These are phyloP conservation scores for Eriosoma lanigerum DNA, from an alignment of 1,140 invertebrate species.

Conservation along the genomic window DNA sequence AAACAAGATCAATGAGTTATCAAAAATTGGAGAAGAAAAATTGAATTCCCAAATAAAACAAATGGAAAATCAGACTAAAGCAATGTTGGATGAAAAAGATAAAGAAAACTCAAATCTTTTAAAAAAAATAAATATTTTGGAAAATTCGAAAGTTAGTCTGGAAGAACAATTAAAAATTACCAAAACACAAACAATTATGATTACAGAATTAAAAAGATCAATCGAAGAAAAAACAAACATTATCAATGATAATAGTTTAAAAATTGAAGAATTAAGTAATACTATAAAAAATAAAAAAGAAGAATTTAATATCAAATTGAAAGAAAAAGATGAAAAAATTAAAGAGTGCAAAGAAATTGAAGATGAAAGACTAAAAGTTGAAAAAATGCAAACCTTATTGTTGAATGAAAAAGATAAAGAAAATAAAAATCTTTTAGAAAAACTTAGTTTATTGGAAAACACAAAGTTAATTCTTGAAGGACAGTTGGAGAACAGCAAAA, in stretches of 20 bases:
- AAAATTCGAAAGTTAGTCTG: neutral
- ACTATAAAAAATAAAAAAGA: neutral
- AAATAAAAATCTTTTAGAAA: neutral
- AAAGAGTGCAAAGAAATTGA: neutral
- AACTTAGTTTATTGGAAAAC: neutral
- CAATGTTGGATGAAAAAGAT: conserved; percentile 8
- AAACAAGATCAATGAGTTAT: neutral
- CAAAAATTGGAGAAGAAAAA: neutral
- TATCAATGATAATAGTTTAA: neutral
- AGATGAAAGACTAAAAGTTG: neutral
- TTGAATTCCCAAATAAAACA: neutral
- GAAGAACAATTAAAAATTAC: neutral
- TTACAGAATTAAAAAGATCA: neutral
- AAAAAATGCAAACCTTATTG: neutral
- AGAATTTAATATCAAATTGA: neutral
- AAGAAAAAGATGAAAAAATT: conserved; percentile 24
- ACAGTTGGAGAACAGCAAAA: neutral
- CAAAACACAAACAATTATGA: neutral
- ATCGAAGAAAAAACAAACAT: conserved; percentile 10
- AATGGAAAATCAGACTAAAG: neutral
- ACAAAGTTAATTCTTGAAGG: conserved; percentile 2
- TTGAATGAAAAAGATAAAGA: conserved; percentile 17
- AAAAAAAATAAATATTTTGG: neutral
- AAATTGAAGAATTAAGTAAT: conserved; percentile 4
- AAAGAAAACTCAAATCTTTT: neutral